Percentiles rank a stretch among this genome's conserved stretches.
These are phyloP conservation scores for Echinometra lucunter DNA, from an alignment of 53 echinoderm and acorn worm genomes.

Conservation along the genomic window DNA sequence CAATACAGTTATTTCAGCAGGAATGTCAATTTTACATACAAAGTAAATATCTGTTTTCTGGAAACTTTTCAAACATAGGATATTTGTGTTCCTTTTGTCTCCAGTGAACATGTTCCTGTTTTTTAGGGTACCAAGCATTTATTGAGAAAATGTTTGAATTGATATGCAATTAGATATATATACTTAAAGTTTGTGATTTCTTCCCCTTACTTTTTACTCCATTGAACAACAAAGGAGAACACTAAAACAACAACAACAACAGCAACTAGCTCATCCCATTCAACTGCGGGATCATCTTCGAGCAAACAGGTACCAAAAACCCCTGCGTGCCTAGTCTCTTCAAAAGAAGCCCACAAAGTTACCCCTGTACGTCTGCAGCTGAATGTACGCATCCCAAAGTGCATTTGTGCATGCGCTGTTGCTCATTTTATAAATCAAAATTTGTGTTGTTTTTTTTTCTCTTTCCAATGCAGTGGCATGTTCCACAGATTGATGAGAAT, in stretches of 20 bases:
- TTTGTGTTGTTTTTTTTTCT: background rate
- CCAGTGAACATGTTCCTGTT: background rate
- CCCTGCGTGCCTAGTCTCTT: constrained; percentile 20
- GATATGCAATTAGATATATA: background rate
- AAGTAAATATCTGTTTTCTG: background rate
- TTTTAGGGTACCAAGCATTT: background rate
- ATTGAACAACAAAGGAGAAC: constrained; percentile 47
- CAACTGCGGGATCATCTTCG: constrained; percentile 60
- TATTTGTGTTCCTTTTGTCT: background rate
- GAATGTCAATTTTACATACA: constrained; percentile 35
- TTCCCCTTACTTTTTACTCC: constrained; percentile 32
- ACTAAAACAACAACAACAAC: constrained; percentile 69
- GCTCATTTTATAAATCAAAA: background rate
- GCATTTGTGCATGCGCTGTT: constrained; percentile 66
- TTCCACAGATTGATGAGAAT: background rate
- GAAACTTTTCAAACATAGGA: background rate
- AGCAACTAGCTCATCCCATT: constrained; percentile 55
- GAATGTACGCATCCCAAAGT: constrained; percentile 42
- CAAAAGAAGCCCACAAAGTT: constrained; percentile 3
- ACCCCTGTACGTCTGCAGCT: constrained; percentile 51
- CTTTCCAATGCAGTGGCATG: constrained; percentile 39
- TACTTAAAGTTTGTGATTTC: constrained; percentile 42
- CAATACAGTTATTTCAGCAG: constrained; percentile 29
- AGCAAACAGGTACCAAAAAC: constrained; percentile 69
- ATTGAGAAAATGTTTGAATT: background rate